Percentiles rank a stretch among this genome's conserved stretches.
Evolutionary conservation across 2,797 vertebrate genomes (phyloP).

Genomic region (Oceanodroma leucorhoa): DNA sequence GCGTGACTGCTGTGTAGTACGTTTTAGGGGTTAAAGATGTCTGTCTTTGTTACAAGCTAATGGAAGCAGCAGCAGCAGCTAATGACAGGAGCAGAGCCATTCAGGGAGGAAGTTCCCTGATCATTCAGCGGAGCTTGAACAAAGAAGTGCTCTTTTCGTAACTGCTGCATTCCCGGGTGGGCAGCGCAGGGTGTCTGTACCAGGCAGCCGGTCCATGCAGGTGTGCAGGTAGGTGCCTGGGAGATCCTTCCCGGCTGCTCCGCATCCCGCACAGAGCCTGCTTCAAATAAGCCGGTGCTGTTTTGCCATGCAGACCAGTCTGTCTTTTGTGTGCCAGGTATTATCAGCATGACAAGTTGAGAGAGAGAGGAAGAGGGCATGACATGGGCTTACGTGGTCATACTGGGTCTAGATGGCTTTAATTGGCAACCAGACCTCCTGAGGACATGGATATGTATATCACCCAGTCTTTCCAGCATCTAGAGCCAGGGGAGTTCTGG

Average conservation of each 20-base stretch:
- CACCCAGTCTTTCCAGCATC: neutral
- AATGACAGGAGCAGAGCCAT: neutral
- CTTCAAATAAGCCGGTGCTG: neutral
- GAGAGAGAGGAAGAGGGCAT: neutral
- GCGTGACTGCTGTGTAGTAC: neutral
- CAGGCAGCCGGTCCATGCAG: neutral
- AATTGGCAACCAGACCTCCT: neutral
- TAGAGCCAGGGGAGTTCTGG: neutral
- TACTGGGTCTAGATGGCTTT: neutral
- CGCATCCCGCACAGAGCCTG: neutral
- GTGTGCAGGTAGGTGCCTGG: neutral
- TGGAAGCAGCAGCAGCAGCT: slow-evolving; percentile 8
- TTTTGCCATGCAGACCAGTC: neutral
- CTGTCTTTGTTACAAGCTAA: neutral
- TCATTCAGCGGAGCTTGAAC: neutral
- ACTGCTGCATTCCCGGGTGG: neutral
- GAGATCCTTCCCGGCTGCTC: neutral
- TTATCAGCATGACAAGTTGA: fast-evolving
- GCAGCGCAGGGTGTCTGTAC: neutral
- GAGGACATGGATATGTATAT: neutral
- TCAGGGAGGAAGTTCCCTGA: neutral
- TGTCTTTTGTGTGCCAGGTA: neutral
- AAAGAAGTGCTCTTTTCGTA: neutral
- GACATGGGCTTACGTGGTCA: fast-evolving
- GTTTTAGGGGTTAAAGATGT: neutral